Evolutionary conservation across 2,888 invertebrate genomes (phyloP).

Genomic region (Balanococcus diminutus): DNA sequence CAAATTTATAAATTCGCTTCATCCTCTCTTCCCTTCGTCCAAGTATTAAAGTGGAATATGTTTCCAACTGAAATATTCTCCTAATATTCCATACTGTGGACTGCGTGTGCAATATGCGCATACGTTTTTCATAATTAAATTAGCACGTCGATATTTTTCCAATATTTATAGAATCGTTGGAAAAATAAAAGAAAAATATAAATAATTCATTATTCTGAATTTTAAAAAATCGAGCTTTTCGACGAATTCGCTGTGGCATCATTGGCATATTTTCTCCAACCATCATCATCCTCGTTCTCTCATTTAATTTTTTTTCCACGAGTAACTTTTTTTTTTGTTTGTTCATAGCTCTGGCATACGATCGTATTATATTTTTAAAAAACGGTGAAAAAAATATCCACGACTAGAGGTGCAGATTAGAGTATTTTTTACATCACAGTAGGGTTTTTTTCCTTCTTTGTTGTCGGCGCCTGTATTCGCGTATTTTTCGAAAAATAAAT

Average conservation of each 20-base stretch:
- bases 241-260: not conserved
- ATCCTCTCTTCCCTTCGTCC: too few species aligned
- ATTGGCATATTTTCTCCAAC: not conserved
- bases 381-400: not conserved
- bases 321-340: not conserved
- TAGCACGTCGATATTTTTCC: conserved; percentile 1
- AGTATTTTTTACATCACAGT: not conserved
- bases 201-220: conserved; percentile 3
- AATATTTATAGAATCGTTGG: not conserved
- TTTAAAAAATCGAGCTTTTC: not conserved
- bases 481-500: not conserved
- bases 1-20: too few species aligned
- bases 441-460: not conserved
- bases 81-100: not conserved
- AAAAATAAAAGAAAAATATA: conserved; percentile 25
- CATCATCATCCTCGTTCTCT: not conserved
- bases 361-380: not conserved
- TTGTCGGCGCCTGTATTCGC: not conserved
- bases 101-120: not conserved
- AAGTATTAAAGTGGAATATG: not conserved
- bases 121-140: not conserved
- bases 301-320: not conserved
- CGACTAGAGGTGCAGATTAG: not conserved
- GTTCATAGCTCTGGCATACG: not conserved
- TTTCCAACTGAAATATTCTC: not conserved